phyloP scores from a whole-genome alignment of 1,140 invertebrate genomes.

The Drosophila cardini region DNA sequence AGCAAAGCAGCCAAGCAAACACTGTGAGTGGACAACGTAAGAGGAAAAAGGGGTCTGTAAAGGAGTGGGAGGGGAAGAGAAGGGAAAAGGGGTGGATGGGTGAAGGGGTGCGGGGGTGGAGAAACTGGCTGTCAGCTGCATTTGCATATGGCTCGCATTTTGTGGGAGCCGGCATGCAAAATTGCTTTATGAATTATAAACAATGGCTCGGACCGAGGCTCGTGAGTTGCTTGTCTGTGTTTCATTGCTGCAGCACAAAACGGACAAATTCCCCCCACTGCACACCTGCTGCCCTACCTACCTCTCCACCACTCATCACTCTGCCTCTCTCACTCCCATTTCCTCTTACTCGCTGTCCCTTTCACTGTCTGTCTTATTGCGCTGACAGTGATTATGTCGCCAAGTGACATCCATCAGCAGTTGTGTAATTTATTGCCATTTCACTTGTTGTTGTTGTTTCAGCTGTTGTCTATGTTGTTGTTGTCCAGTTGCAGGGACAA shows the following conservation, averaged over 20 bases:
- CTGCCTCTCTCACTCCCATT: background rate
- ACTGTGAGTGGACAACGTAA: too few species aligned
- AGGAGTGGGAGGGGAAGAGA: background rate
- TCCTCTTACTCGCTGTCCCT: background rate
- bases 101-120: too few species aligned
- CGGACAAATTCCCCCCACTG: background rate
- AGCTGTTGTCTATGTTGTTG: conserved; percentile 3
- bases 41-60: background rate
- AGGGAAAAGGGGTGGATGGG: background rate
- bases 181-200: conserved; percentile 72
- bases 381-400: conserved; percentile 71
- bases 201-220: conserved; percentile 53
- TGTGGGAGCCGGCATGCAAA: conserved; percentile 53
- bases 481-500: conserved; percentile 10
- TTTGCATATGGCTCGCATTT: conserved; percentile 64
- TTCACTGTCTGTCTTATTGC: conserved; percentile 39
- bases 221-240: conserved; percentile 57
- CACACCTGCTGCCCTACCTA: too few species aligned
- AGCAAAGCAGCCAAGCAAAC: conserved; percentile 17
- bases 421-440: conserved; percentile 65
- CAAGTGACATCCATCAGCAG: conserved; percentile 71
- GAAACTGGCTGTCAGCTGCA: conserved; percentile 48
- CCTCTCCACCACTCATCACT: background rate
- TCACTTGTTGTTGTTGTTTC: conserved; percentile 1
- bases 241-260: conserved; percentile 25